A percentile compares a stretch with the other conserved stretches of the same genome.
Conservation (phyloP, 2,113 vertebrate genomes). For the Nansenia antarctica region DNA sequence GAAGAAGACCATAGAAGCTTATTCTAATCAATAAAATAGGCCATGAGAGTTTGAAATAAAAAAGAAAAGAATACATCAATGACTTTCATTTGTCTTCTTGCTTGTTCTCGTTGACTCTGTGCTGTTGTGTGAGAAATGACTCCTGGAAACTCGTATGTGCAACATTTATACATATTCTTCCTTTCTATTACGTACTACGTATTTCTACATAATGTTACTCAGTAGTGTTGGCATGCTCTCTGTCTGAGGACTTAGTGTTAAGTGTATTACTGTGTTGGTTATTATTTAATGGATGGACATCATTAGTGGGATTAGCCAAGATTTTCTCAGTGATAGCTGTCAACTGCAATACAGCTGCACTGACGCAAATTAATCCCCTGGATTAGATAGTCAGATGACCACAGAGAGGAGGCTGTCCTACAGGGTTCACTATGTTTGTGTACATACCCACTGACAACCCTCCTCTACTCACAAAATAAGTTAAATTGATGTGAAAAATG, state of each 20-base stretch:
- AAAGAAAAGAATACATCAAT: not conserved
- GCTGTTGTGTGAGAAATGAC: not conserved
- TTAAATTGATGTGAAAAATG: not conserved
- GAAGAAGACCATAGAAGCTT: no score
- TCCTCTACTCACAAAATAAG: not conserved
- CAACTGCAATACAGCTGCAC: slow-evolving; percentile 33
- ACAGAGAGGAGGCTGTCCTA: not conserved
- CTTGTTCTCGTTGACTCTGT: not conserved
- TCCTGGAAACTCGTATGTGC: no score
- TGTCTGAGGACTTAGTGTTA: not conserved
- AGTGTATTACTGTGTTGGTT: slow-evolving; percentile 13
- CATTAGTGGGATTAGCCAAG: slow-evolving; percentile 37
- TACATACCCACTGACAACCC: not conserved
- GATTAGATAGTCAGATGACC: not conserved
- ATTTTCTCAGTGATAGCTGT: slow-evolving; percentile 19
- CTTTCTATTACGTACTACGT: no score
- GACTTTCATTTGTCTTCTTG: not conserved
- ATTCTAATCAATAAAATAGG: no score
- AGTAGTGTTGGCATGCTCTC: not conserved
- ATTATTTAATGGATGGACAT: slow-evolving; percentile 32
- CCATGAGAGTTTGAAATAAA: not conserved
- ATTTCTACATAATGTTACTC: no score
- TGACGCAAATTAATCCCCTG: slow-evolving; percentile 20
- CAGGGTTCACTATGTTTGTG: not conserved
- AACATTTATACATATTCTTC: no score